phyloP scores from a whole-genome alignment of 1,140 invertebrate genomes.

The Aphaenogaster rudis region DNA sequence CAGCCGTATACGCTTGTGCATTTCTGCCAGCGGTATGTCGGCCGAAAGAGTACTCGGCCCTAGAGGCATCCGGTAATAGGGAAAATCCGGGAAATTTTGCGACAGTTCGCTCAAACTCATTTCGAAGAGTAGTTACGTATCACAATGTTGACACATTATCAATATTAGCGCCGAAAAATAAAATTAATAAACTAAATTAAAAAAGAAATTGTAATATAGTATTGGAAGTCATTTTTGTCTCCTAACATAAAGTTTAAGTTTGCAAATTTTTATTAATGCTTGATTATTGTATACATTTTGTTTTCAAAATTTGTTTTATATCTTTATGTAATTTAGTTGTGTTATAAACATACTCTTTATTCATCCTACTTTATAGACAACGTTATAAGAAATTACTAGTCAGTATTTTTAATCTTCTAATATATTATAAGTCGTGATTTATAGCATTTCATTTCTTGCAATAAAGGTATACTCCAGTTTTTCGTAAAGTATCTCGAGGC shows the following conservation, averaged over 20 bases:
- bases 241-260: not conserved
- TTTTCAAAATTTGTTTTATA: conserved; percentile 5
- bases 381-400: too few relatives aligned
- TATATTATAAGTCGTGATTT: not conserved
- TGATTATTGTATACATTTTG: not conserved
- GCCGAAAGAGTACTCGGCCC: conserved; percentile 4
- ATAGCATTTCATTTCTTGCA: not conserved
- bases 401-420: not conserved
- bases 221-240: not conserved
- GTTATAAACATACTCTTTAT: not conserved
- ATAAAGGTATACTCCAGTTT: not conserved
- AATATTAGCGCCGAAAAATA: not conserved
- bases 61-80: not conserved
- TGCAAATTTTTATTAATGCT: conserved; percentile 1
- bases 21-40: not conserved
- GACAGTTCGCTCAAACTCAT: not conserved
- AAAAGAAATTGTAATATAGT: not conserved
- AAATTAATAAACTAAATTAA: not conserved
- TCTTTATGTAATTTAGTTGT: not conserved
- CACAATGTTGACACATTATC: not conserved
- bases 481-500: not conserved
- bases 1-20: not conserved
- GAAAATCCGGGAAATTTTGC: conserved; percentile 7
- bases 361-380: not conserved
- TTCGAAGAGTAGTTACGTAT: not conserved